Conservation (phyloP, 2,113 vertebrate genomes). For the Dromiciops gliroides region DNA sequence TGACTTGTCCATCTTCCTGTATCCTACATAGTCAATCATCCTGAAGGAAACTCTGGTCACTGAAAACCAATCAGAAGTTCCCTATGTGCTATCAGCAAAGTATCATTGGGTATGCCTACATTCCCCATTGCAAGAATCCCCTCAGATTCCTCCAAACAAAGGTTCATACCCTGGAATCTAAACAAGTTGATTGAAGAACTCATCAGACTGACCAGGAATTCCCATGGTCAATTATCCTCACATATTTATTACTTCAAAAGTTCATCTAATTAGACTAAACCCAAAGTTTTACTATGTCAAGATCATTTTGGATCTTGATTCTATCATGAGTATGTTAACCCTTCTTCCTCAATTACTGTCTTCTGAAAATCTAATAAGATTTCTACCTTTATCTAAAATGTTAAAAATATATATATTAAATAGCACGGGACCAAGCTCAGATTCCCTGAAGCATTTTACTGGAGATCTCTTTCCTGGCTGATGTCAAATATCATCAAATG, state of each 20-base stretch:
- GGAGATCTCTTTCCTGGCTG: not conserved
- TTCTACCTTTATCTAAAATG: not conserved
- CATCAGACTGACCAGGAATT: not conserved
- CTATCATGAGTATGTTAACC: not conserved
- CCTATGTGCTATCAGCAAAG: not conserved
- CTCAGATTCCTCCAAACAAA: not conserved
- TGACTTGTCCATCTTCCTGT: not conserved
- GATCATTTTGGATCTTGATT: not conserved
- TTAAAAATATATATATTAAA: not conserved
- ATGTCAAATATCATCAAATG: not conserved
- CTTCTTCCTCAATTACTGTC: not conserved
- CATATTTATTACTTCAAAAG: not conserved
- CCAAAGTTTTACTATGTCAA: not conserved
- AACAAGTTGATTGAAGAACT: not conserved
- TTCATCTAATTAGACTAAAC: not conserved
- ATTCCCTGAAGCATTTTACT: not conserved
- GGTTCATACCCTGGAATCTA: not conserved
- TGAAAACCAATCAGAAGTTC: not conserved
- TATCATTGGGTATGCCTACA: not conserved
- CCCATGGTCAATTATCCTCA: not conserved
- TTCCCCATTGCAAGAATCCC: not conserved
- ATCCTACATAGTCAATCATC: not conserved
- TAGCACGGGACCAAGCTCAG: not conserved
- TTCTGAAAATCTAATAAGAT: not conserved
- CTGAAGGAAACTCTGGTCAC: not conserved